Base-by-base conservation (phyloP, 2,797 vertebrate genomes). In the Hipposideros larvatus region DNA sequence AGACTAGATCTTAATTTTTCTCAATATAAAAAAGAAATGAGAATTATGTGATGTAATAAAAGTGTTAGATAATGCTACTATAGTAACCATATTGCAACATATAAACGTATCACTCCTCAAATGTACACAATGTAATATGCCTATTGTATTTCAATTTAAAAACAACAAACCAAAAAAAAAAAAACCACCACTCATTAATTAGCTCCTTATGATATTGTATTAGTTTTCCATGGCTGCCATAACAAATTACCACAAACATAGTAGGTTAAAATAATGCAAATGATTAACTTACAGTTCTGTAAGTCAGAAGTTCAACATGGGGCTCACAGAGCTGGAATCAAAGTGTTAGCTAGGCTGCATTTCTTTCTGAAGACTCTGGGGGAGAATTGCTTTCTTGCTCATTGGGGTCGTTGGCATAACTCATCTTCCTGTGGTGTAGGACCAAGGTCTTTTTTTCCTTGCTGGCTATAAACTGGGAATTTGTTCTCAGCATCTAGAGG, bases 281-380 rank as follows among this genome's bases (percentile, higher is more conserved):
- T 66, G n/a, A 79, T 57, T 93, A 59, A 46, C 43, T 88, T 59
- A 61, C 11, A 34, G 48, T 85, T 85, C 31, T 48, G 19, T 65
- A 78, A 22, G 28, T 48, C 55, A 21, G 19, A n/a, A 84, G 16
- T 57, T 51, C 61, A n/a, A 93, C 37, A 24, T 2, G 6, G 70
- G 61, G 75, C 43, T 43, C 28, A 13, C 5, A 68, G 10, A 10
- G 26, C 31, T 41, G 55, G 78, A 87, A 61, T 88, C 55, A 80
- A 94, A 31, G 61, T 41, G 26, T 77, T 51, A 78, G 48, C 51
- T 51, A 73, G 57, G 43, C 10, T 77, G 4, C 3, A 1, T 92
- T 92, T 13, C 57, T 90, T 92, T 66, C 59, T 57, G n/a, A 21
- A 77, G 57, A 92, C n/a, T 94, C 57, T 68, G 16, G 57, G 43